Evolutionary conservation across 1,140 invertebrate genomes (phyloP), one percentile per base, ranked within the genome.

Genomic region (Vanessa tameamea): DNA sequence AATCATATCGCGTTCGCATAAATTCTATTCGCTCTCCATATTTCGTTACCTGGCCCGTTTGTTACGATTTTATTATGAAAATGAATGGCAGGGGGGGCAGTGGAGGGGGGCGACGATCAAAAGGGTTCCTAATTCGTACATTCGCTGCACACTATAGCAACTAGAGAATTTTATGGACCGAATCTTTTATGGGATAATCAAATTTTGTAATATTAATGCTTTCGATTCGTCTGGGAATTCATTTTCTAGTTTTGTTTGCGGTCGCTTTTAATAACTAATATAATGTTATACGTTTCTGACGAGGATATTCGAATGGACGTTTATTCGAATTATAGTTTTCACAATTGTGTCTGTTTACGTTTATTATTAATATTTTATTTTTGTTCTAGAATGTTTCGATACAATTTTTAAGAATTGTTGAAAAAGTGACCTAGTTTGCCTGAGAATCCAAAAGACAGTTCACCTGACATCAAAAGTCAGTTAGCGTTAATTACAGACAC

Each of bases 21-120:
- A 90, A 92, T 90, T 78, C 61, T 75, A 76, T 82, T 86, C 88
- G 82, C 76, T 85, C 87, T 92, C 89, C 87, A 92, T 91, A 90
- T 90, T 90, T 91, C 83, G 89, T 87, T 92, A 91, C 90, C 90
- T 92, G 88, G 63, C 75, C 82, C 89, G 88, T 91, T 90, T 90
- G 90, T 92, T 90, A 88, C 89, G 87, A 91, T 91, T 92, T 92
- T 91, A 91, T 91, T 91, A 92, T 91, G 90, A 92, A 91, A 91
- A 92, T 92, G 88, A 92, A 91, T 90, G 90, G 87, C 84, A 85
- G 68, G 83, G 69, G 72, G 64, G 70, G 73, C 70, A 76, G 72
- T 64, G 73, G 78, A 72, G 75, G 77, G 64, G 70, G 75, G 75
- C 70, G 72, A 75, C 85, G 86, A 88, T 90, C 86, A 87, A 90